phyloP scores from a whole-genome alignment of 2,797 vertebrate genomes.

The Rhynchotus rufescens region DNA sequence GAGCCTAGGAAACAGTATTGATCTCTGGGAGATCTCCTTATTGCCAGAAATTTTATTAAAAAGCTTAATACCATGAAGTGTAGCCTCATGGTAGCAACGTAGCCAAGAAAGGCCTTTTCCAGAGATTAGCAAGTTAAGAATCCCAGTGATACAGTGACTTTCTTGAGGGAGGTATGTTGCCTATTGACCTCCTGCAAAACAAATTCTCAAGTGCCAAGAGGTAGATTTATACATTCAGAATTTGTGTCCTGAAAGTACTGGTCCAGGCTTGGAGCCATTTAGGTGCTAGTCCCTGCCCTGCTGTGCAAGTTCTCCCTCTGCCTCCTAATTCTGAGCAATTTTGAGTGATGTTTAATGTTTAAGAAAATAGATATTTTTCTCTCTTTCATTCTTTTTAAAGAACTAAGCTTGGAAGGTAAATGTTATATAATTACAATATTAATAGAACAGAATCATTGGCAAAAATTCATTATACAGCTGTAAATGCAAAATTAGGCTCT shows the following conservation, averaged over 20 bases:
- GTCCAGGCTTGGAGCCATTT: not conserved
- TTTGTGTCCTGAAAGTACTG: not conserved
- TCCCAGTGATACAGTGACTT: not conserved
- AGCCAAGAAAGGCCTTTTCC: not conserved
- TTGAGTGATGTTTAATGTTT: not conserved
- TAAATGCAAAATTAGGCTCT: not conserved
- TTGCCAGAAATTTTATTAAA: conserved; percentile 65
- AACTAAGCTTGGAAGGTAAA: not conserved
- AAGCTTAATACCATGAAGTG: conserved; percentile 42
- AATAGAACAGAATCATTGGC: not conserved
- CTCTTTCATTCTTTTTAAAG: not conserved
- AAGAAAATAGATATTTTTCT: not conserved
- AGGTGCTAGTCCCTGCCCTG: not conserved
- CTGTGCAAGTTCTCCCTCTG: not conserved
- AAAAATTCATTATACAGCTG: accelerated
- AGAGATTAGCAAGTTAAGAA: not conserved
- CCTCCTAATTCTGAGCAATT: not conserved
- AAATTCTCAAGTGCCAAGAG: not conserved
- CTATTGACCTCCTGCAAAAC: not conserved
- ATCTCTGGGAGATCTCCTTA: conserved; percentile 39
- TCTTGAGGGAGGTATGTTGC: not conserved
- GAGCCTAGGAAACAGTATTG: conserved; percentile 65
- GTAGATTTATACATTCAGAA: not conserved
- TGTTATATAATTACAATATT: not conserved
- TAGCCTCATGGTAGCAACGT: not conserved